phyloP scores from a whole-genome alignment of 2,888 invertebrate species.

The Lepas anatifera region DNA sequence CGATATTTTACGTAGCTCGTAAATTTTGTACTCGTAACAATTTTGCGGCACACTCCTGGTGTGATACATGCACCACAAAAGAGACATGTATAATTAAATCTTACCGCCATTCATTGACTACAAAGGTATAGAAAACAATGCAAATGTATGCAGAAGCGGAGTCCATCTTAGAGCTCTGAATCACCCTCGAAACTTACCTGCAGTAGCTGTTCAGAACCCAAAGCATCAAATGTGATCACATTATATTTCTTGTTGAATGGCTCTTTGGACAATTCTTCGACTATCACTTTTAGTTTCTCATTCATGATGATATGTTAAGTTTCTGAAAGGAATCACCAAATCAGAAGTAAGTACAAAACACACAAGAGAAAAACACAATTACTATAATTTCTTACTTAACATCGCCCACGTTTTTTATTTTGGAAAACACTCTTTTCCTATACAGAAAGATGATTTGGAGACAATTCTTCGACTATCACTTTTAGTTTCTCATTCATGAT shows the following conservation, averaged over 20 bases:
- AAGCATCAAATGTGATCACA: constrained; percentile 69
- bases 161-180: background rate
- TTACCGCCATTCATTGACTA: too few species aligned
- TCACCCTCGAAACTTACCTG: constrained; percentile 38
- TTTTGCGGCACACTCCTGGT: too few species aligned
- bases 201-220: constrained; percentile 58
- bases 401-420: too few species aligned
- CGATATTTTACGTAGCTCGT: too few species aligned
- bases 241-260: constrained; percentile 61
- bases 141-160: too few species aligned
- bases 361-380: too few species aligned
- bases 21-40: too few species aligned
- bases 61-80: background rate
- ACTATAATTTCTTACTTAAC: too few species aligned
- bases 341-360: too few species aligned
- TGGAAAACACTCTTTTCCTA: too few species aligned
- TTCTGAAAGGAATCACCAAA: constrained; percentile 14
- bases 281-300: constrained; percentile 39
- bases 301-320: constrained; percentile 30
- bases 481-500: constrained; percentile 38
- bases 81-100: too few species aligned
- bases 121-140: background rate
- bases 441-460: too few species aligned
- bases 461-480: constrained; percentile 52
- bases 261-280: constrained; percentile 57